phyloP scores from a whole-genome alignment of 2,113 vertebrate genomes.

The Tinamus guttatus region DNA sequence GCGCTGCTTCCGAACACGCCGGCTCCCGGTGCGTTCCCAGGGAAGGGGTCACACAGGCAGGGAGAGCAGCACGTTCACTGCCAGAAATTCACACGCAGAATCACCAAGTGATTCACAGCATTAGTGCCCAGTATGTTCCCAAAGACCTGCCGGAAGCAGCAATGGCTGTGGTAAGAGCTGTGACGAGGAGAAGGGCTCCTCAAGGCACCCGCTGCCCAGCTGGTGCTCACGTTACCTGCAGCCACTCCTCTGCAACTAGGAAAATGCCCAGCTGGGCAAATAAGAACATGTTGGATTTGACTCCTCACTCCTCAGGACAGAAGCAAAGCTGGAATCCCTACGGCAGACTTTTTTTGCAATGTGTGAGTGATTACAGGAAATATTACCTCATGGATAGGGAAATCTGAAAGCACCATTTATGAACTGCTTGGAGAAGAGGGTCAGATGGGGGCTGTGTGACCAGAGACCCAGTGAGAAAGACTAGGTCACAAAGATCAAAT shows the following conservation, averaged over 20 bases:
- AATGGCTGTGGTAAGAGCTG: no score
- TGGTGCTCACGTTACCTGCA: background rate
- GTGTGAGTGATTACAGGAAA: background rate
- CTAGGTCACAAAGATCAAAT: background rate
- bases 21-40: no score
- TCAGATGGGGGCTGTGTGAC: background rate
- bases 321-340: background rate
- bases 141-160: no score
- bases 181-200: no score
- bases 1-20: no score
- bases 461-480: background rate
- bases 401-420: background rate
- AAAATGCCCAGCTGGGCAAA: background rate
- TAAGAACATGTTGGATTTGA: background rate
- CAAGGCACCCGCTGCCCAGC: background rate
- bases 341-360: background rate
- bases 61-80: no score
- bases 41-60: no score
- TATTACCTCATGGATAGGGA: no score
- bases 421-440: fast-evolving
- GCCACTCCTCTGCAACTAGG: background rate
- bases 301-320: background rate
- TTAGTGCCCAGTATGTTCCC: no score
- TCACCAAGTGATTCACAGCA: no score
- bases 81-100: no score